Conservation (phyloP, 1,140 invertebrate genomes). For the Caenorhabditis briggsae region DNA sequence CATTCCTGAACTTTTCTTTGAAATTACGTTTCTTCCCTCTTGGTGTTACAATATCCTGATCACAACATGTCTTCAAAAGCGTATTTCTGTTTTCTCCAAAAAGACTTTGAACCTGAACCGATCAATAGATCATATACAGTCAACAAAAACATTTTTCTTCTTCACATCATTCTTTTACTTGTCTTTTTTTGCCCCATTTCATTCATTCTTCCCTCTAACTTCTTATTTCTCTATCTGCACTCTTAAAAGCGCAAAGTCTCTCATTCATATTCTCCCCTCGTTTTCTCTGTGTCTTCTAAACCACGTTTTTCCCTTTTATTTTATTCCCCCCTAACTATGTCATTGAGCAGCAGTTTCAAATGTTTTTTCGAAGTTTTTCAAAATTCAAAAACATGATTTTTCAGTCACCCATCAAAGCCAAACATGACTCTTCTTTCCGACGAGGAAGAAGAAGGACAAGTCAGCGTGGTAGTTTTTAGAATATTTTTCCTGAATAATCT, state of each 20-base stretch:
- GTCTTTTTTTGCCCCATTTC: background rate
- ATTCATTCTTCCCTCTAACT: background rate
- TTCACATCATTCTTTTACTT: background rate
- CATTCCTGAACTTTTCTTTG: too few relatives aligned
- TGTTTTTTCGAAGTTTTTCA: too few relatives aligned
- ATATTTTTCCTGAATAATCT: background rate
- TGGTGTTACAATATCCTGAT: too few relatives aligned
- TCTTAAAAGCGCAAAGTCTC: slow-evolving; percentile 1
- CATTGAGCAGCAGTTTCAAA: too few relatives aligned
- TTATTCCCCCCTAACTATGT: too few relatives aligned
- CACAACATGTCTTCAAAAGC: too few relatives aligned
- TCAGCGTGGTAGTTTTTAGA: background rate
- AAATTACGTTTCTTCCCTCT: too few relatives aligned
- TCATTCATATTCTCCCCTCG: background rate
- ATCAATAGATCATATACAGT: too few relatives aligned
- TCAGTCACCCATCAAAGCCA: too few relatives aligned
- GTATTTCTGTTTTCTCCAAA: too few relatives aligned
- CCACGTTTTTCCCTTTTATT: background rate
- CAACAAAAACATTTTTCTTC: background rate
- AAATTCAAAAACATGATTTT: background rate
- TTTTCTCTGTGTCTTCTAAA: slow-evolving; percentile 24
- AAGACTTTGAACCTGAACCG: too few relatives aligned
- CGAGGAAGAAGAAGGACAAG: slow-evolving; percentile 27
- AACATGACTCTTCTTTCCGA: background rate
- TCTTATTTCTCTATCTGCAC: slow-evolving; percentile 2